Evolutionary conservation across 1,140 invertebrate species (phyloP).

Genomic region (Zophobas morio): DNA sequence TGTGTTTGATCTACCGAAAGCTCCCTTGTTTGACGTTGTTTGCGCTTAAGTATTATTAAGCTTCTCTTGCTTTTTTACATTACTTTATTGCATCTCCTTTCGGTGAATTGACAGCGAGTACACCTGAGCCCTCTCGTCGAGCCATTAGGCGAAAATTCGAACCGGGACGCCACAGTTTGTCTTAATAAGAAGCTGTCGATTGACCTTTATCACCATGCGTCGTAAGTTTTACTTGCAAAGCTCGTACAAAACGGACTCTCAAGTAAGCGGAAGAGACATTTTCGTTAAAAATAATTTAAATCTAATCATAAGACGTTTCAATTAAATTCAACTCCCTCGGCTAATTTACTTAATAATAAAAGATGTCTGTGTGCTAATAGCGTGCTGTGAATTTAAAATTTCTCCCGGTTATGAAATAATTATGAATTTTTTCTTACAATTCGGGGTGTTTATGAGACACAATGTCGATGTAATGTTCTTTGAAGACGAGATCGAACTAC

Average conservation of each 20-base stretch:
- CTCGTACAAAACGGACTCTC: neutral
- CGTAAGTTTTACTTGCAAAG: neutral
- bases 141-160: constrained; percentile 9
- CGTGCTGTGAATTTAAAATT: constrained; percentile 22
- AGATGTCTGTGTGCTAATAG: constrained; percentile 24
- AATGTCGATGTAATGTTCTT: no score
- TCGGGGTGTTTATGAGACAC: no score
- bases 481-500: constrained; percentile 1
- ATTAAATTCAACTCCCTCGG: constrained; percentile 30
- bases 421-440: no score
- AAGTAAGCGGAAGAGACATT: neutral
- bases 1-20: neutral
- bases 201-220: no score
- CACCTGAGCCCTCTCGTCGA: constrained; percentile 6
- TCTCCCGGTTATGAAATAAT: constrained; percentile 8
- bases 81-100: constrained; percentile 21
- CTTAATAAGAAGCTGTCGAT: no score
- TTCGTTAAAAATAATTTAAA: constrained; percentile 6
- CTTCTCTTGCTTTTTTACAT: constrained; percentile 11
- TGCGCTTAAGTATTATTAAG: constrained; percentile 5
- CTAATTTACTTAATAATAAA: constrained; percentile 34
- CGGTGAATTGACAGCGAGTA: constrained; percentile 18
- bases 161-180: neutral
- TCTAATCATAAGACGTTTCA: constrained; percentile 32
- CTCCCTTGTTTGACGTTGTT: neutral